phyloP scores from a whole-genome alignment of 2,797 vertebrate genomes.

The Myotis pilosus region DNA sequence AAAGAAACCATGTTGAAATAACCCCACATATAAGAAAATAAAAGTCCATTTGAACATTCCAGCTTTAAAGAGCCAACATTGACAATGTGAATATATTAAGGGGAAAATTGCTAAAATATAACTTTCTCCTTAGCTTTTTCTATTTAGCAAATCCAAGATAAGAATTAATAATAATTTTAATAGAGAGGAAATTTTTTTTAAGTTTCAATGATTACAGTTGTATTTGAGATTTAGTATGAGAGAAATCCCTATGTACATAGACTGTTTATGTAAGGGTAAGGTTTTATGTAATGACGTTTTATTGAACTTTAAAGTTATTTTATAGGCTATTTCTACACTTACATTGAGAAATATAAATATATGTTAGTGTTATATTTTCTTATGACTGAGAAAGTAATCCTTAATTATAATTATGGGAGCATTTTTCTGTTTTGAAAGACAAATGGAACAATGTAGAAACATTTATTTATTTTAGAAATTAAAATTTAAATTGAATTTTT shows the following conservation, averaged over 20 bases:
- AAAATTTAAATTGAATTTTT: conserved; percentile 24
- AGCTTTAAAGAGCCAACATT: conserved; percentile 12
- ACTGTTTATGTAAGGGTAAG: not conserved
- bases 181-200: not conserved
- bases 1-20: conserved; percentile 32
- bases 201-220: conserved; percentile 27
- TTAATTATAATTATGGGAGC: not conserved
- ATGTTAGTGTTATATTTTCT: conserved; percentile 41
- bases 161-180: conserved; percentile 34
- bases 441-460: not conserved
- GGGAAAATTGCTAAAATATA: conserved; percentile 22
- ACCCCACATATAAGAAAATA: not conserved
- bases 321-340: conserved; percentile 13
- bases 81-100: conserved; percentile 24
- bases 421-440: not conserved
- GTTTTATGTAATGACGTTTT: conserved; percentile 41
- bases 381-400: not conserved
- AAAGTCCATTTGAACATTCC: not conserved
- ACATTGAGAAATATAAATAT: conserved; percentile 46
- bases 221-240: conserved; percentile 1
- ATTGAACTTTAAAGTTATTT: conserved; percentile 34
- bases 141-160: conserved; percentile 32
- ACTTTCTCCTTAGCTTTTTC: conserved; percentile 53
- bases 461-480: not conserved
- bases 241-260: conserved; percentile 19